Conservation (phyloP, 37 sponge, comb jelly and placozoan genomes). For the Spongilla lacustris region DNA sequence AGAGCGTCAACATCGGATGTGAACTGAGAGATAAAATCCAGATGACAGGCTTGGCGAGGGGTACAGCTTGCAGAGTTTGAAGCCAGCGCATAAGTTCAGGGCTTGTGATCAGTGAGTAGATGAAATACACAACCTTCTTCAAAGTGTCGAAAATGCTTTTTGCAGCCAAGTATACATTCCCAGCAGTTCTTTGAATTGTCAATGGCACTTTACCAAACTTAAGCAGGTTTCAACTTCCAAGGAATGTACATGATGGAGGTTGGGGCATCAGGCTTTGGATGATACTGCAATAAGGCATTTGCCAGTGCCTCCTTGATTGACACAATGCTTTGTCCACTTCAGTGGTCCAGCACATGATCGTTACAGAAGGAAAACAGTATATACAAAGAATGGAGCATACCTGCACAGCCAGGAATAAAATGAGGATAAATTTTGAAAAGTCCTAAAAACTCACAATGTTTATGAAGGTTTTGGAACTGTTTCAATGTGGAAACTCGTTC, state of each 20-base stretch:
- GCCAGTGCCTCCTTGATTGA: neutral
- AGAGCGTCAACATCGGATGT: slow-evolving; percentile 44
- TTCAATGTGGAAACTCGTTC: neutral
- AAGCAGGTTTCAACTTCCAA: slow-evolving; percentile 44
- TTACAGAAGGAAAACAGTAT: too few relatives aligned
- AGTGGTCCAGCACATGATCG: too few relatives aligned
- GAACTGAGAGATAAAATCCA: slow-evolving; percentile 72
- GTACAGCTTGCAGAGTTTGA: slow-evolving; percentile 35
- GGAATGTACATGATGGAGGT: neutral
- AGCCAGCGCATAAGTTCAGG: slow-evolving; percentile 41
- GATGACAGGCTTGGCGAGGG: slow-evolving; percentile 55
- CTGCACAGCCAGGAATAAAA: slow-evolving; percentile 14
- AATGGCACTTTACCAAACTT: slow-evolving; percentile 63
- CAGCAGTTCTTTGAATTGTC: slow-evolving; percentile 54
- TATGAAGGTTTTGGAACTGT: neutral
- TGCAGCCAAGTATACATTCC: slow-evolving; percentile 48
- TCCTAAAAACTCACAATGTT: slow-evolving; percentile 23
- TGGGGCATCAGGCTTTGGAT: too few relatives aligned
- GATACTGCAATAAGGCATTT: too few relatives aligned
- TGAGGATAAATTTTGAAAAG: slow-evolving; percentile 38
- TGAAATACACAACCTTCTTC: slow-evolving; percentile 48
- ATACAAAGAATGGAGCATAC: slow-evolving; percentile 22
- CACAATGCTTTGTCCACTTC: too few relatives aligned
- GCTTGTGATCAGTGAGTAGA: slow-evolving; percentile 73
- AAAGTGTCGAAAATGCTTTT: slow-evolving; percentile 50